These are phyloP conservation scores for western clawed frog (Xenopus tropicalis) DNA, from an alignment of 2,113 vertebrate species.

Conservation along the genomic window UCB_Xtro_10.0 CM004450.2:9779501-9780000, in stretches of 20 bases:
- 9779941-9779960: not conserved
- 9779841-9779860: conserved; percentile 61
- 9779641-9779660: no score
- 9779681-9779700: no score
- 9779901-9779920: conserved; percentile 61
- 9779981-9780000: not conserved
- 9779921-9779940: not conserved
- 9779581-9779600: no score
- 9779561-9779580: no score
- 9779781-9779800: conserved; percentile 77
- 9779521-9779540: no score
- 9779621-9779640: no score
- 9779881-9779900: conserved; percentile 51
- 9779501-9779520: no score
- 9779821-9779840: conserved; percentile 65
- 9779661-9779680: no score
- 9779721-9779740: conserved; percentile 64
- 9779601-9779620: no score
- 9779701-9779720: conserved; percentile 50
- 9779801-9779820: conserved; percentile 78
- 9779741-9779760: conserved; percentile 74
- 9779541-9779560: no score
- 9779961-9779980: no score
- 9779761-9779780: conserved; percentile 73
- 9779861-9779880: conserved; percentile 65